A percentile compares a stretch with the other conserved stretches of the same genome.
These are phyloP conservation scores for Muscicapa comitata DNA, from an alignment of 2,797 vertebrate genomes.

Conservation along the genomic window DNA sequence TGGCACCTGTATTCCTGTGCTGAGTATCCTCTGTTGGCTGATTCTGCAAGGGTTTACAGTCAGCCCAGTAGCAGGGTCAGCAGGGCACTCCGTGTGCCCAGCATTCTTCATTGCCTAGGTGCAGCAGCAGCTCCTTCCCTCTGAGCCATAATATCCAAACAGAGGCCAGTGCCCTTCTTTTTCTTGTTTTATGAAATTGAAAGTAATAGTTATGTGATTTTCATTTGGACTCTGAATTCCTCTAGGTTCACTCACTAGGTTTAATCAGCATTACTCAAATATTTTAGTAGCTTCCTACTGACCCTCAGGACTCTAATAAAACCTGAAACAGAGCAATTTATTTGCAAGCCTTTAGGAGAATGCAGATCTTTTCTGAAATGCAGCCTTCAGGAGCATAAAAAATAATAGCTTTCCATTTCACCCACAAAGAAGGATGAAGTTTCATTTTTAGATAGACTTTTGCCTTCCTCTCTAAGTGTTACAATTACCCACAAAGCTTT, in stretches of 20 bases:
- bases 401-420: not conserved
- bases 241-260: not conserved
- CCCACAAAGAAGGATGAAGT: not conserved
- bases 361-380: not conserved
- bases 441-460: not conserved
- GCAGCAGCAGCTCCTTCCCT: not conserved
- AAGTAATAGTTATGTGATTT: not conserved
- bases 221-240: not conserved
- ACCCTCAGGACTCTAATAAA: conserved; percentile 9
- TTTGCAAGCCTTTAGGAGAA: not conserved
- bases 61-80: not conserved
- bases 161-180: not conserved
- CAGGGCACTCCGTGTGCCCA: not conserved
- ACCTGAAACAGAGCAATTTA: not conserved
- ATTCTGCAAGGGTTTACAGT: not conserved
- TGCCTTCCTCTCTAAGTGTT: not conserved
- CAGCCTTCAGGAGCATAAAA: not conserved
- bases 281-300: conserved; percentile 3
- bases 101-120: not conserved
- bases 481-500: not conserved
- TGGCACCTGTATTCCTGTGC: not conserved
- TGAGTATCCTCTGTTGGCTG: not conserved
- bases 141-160: not conserved
- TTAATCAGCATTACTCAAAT: not conserved
- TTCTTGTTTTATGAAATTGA: not conserved